Evolutionary conservation across 2,113 vertebrate species (phyloP).

Genomic region (Telmatochromis sp.): DNA sequence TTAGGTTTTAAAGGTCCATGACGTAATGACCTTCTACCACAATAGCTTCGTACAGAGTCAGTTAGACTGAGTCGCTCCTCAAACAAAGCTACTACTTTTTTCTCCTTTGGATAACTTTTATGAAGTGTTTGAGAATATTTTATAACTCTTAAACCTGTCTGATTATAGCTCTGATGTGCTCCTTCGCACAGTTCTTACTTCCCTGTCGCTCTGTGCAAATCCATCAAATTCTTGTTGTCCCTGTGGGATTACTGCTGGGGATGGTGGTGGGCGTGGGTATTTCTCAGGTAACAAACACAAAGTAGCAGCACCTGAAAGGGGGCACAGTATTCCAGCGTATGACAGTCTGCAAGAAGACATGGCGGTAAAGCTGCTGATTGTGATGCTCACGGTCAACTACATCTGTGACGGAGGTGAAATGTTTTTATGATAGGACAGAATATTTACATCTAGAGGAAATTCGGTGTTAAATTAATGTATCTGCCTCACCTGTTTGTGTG

Average conservation of each 20-base stretch:
- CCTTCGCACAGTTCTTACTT: not conserved
- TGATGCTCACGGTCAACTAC: slow-evolving; percentile 41
- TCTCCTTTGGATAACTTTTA: not conserved
- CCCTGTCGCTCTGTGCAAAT: not conserved
- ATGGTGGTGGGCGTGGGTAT: slow-evolving; percentile 38
- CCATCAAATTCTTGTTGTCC: not conserved
- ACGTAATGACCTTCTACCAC: not conserved
- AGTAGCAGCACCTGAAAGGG: not conserved
- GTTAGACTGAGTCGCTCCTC: not conserved
- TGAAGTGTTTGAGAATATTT: not conserved
- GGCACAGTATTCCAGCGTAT: not conserved
- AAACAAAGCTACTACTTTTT: not conserved
- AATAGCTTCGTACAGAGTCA: not conserved
- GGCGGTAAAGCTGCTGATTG: slow-evolving; percentile 39
- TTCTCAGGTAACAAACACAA: slow-evolving; percentile 38
- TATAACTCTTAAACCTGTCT: not conserved
- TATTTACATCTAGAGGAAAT: not conserved
- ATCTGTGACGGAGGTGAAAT: slow-evolving; percentile 63
- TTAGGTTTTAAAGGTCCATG: not conserved
- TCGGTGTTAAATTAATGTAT: not conserved
- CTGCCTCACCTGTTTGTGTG: not conserved
- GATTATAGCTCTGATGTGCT: not conserved
- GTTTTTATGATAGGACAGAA: not conserved
- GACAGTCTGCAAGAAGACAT: slow-evolving; percentile 25
- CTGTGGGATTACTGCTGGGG: not conserved